These are phyloP conservation scores for Chrysocyon brachyurus DNA, from an alignment of 2,797 vertebrate genomes.

Conservation along the genomic window DNA sequence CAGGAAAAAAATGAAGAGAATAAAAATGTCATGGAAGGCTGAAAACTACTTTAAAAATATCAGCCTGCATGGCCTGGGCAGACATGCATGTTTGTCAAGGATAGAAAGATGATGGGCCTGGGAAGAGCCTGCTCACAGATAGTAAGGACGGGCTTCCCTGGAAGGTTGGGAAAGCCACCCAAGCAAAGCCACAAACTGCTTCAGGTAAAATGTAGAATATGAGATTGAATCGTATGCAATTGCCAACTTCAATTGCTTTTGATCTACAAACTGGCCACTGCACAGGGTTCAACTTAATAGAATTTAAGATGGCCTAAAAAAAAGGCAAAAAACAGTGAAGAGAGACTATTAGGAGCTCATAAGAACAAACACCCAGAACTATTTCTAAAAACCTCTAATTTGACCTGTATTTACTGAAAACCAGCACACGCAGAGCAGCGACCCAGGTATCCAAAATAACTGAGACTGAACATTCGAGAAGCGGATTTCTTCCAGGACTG, in stretches of 20 bases:
- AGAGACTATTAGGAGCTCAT: fast-evolving
- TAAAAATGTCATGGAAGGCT: background rate
- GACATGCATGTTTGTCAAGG: fast-evolving
- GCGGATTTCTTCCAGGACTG: background rate
- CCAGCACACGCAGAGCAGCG: background rate
- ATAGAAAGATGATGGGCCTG: fast-evolving
- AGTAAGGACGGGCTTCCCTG: background rate
- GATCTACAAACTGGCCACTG: background rate
- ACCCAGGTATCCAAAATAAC: background rate
- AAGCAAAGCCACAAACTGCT: background rate
- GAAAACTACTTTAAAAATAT: background rate
- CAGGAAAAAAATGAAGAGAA: background rate
- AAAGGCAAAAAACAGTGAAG: background rate
- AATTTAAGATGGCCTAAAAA: background rate
- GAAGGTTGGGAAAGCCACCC: fast-evolving
- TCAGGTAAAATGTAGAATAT: background rate
- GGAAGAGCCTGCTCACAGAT: background rate
- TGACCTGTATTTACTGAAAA: background rate
- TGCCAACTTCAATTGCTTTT: background rate
- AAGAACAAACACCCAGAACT: background rate
- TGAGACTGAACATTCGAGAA: too few species aligned
- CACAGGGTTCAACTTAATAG: background rate
- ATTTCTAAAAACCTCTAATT: background rate
- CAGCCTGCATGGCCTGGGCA: background rate
- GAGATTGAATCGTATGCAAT: background rate